phyloP scores from a whole-genome alignment of 30 jellyfish, hydroid and myxozoan species.

The Catostylus mosaicus region DNA sequence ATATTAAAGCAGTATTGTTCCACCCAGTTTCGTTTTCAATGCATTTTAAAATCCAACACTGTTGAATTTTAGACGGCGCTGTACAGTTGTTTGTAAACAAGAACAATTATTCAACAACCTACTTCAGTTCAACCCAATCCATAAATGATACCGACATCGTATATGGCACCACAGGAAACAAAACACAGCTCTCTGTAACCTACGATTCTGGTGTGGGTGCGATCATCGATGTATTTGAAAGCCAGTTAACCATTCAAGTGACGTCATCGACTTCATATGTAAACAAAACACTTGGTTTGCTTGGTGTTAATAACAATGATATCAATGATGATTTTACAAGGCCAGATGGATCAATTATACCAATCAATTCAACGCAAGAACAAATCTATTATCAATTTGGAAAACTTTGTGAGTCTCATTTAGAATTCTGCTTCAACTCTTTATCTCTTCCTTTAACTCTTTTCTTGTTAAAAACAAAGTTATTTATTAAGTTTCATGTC shows the following conservation, averaged over 20 bases:
- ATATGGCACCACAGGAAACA: conserved; percentile 19
- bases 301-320: conserved; percentile 54
- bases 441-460: no score
- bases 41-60: no score
- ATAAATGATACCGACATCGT: conserved; percentile 52
- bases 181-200: conserved; percentile 30
- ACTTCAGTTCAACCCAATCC: conserved; percentile 46
- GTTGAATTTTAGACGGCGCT: conserved; percentile 50
- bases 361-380: conserved; percentile 69
- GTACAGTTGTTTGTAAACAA: conserved; percentile 42
- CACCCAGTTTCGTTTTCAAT: no score
- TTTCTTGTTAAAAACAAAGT: no score
- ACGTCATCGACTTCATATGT: conserved; percentile 3
- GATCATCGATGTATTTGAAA: conserved; percentile 26
- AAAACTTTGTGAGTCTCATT: no score
- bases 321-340: conserved; percentile 58
- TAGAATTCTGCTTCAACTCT: no score
- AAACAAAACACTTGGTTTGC: conserved; percentile 53
- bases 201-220: conserved; percentile 60
- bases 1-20: no score
- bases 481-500: no score
- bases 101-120: not conserved
- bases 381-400: no score
- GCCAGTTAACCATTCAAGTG: conserved; percentile 38
- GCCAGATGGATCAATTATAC: conserved; percentile 60